Conservation (phyloP, 2,113 vertebrate genomes). For the Amphiprion percula region DNA sequence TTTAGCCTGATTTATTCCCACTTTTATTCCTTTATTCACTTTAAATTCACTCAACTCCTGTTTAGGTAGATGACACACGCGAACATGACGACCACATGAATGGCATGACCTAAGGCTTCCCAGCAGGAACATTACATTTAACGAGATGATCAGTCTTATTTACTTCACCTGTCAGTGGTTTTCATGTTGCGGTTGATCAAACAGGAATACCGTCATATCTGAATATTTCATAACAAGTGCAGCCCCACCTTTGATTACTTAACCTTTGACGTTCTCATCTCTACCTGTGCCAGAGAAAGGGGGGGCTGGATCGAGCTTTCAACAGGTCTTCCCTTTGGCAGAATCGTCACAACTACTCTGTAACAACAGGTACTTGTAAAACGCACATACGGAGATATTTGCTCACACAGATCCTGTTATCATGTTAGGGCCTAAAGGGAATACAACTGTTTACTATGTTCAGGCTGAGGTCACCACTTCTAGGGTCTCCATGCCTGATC, state of each 20-base stretch:
- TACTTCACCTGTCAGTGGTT: too few species aligned
- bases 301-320: constrained; percentile 11
- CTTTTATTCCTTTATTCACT: too few species aligned
- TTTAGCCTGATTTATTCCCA: too few species aligned
- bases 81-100: too few species aligned
- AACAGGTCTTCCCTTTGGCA: constrained; percentile 27
- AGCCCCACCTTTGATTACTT: background rate
- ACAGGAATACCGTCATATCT: too few species aligned
- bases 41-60: too few species aligned
- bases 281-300: background rate
- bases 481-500: constrained; percentile 30
- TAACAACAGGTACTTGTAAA: constrained; percentile 49
- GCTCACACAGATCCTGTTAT: constrained; percentile 44
- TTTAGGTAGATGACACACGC: too few species aligned
- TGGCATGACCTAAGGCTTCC: too few species aligned
- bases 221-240: background rate
- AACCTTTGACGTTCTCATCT: constrained; percentile 15
- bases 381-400: constrained; percentile 23
- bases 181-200: too few species aligned
- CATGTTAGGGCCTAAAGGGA: constrained; percentile 33
- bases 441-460: background rate
- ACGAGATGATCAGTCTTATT: too few species aligned
- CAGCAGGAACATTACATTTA: too few species aligned
- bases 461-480: constrained; percentile 24
- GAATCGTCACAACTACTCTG: constrained; percentile 25